Percentiles rank a stretch among this genome's conserved stretches.
Evolutionary conservation across 1,140 invertebrate species (phyloP).

Genomic region (Cyclargus thomasi): DNA sequence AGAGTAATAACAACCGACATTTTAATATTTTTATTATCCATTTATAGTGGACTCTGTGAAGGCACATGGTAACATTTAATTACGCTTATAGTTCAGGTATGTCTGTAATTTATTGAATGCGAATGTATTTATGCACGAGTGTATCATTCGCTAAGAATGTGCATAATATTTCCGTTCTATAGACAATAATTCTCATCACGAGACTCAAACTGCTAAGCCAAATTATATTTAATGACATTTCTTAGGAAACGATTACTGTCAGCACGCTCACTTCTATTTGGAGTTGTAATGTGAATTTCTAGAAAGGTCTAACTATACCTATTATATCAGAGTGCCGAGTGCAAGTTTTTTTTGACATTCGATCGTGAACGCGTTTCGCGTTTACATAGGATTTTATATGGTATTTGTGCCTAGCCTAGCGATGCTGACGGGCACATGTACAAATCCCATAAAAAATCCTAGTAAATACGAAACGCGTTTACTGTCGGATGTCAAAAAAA

Average conservation of each 20-base stretch:
- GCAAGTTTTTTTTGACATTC: no score
- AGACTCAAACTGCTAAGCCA: neutral
- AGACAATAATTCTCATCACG: conserved; percentile 6
- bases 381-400: no score
- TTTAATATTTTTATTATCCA: no score
- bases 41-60: neutral
- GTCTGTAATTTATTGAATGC: neutral
- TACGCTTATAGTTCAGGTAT: neutral
- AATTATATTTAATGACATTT: conserved; percentile 2
- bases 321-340: no score
- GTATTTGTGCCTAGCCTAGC: no score
- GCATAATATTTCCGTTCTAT: conserved; percentile 9
- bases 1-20: no score
- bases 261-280: neutral
- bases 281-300: neutral
- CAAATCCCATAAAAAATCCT: no score
- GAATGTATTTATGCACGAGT: neutral
- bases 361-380: no score
- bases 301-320: neutral
- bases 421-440: no score
- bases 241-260: neutral
- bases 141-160: conserved; percentile 8
- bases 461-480: no score
- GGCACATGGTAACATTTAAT: neutral
- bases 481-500: no score